Evolutionary conservation across 2,888 invertebrate genomes (phyloP).

Genomic region (Perizoma flavofasciatum): DNA sequence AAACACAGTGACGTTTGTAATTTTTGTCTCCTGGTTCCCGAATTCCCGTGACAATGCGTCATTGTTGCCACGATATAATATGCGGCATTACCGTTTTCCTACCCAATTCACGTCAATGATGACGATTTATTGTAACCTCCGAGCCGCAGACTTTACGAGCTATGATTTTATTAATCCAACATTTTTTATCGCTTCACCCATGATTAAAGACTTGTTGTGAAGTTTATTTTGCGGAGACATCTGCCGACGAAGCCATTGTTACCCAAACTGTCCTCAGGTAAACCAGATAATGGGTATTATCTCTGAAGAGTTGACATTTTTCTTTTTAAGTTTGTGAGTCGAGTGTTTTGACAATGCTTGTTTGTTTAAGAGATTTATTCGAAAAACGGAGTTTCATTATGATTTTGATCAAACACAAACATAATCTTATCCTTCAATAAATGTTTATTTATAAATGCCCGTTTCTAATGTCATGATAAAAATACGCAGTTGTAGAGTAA

Average conservation of each 20-base stretch:
- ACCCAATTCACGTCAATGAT: constrained; percentile 79
- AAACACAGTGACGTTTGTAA: constrained; percentile 63
- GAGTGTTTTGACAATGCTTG: constrained; percentile 76
- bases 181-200: constrained; percentile 64
- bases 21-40: constrained; percentile 63
- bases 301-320: constrained; percentile 78
- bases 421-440: constrained; percentile 35
- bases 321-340: constrained; percentile 68
- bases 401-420: constrained; percentile 50
- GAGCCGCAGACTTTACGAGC: constrained; percentile 51
- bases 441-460: constrained; percentile 14
- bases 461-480: background rate
- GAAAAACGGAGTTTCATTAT: constrained; percentile 55
- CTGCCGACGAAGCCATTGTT: constrained; percentile 73
- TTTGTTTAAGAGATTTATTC: constrained; percentile 67
- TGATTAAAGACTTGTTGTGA: constrained; percentile 72
- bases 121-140: constrained; percentile 78
- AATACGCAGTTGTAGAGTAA: background rate
- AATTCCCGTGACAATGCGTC: constrained; percentile 75
- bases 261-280: constrained; percentile 71
- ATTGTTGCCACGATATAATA: constrained; percentile 78
- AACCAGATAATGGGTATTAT: constrained; percentile 78
- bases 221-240: constrained; percentile 81
- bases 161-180: constrained; percentile 66
- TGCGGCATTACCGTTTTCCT: constrained; percentile 79